A percentile compares a stretch with the other conserved stretches of the same genome.
Evolutionary conservation across 1,140 invertebrate species (phyloP).

Genomic region (Neodiprion fabricii): DNA sequence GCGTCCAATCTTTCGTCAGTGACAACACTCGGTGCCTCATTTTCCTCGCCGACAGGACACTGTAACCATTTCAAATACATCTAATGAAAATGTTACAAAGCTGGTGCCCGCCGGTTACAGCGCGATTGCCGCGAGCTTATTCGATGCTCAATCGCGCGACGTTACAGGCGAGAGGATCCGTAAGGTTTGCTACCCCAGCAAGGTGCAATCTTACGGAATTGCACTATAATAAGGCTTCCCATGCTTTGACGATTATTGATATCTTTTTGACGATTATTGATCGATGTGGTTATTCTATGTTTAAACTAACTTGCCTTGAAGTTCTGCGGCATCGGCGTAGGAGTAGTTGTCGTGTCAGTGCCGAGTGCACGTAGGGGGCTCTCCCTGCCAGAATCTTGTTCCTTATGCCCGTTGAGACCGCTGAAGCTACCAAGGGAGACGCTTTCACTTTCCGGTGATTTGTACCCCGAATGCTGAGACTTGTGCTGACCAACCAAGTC

Average conservation of each 20-base stretch:
- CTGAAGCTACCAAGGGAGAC: slow-evolving; percentile 57
- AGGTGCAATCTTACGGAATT: background rate
- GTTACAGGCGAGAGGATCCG: background rate
- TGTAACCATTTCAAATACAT: too few species aligned
- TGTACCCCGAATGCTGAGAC: slow-evolving; percentile 57
- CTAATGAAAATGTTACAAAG: too few species aligned
- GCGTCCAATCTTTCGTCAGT: slow-evolving; percentile 18
- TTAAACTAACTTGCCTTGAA: slow-evolving; percentile 29
- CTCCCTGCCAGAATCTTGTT: slow-evolving; percentile 54
- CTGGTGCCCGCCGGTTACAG: too few species aligned
- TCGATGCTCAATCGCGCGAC: slow-evolving; percentile 14
- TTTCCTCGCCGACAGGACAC: background rate
- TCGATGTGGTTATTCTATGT: too few species aligned
- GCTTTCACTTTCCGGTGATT: slow-evolving; percentile 60
- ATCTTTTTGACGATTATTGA: too few species aligned
- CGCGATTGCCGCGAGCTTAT: too few species aligned
- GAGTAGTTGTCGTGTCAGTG: slow-evolving; percentile 19
- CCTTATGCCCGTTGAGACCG: slow-evolving; percentile 58
- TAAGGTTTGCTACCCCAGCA: background rate
- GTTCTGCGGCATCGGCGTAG: slow-evolving; percentile 34
- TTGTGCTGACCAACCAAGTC: slow-evolving; percentile 66
- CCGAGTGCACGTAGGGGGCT: slow-evolving; percentile 44
- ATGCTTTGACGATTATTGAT: too few species aligned
- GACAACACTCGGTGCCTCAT: background rate
- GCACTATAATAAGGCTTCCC: too few species aligned